Percentiles rank a stretch among this genome's conserved stretches.
These are phyloP conservation scores for Vulpes lagopus DNA, from an alignment of 2,113 vertebrate genomes.

Conservation along the genomic window DNA sequence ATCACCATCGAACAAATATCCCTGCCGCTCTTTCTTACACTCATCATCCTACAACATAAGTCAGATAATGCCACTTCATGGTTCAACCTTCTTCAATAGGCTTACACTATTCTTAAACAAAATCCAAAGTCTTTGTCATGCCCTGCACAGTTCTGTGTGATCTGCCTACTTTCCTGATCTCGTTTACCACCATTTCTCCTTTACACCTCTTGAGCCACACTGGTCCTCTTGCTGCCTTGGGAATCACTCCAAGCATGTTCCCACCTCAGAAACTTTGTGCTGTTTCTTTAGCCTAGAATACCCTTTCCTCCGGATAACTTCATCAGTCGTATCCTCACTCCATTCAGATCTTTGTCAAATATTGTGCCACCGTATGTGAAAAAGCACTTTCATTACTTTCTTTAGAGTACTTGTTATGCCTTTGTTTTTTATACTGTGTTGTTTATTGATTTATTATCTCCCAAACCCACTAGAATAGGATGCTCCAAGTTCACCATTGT, in stretches of 20 bases:
- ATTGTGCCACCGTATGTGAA: neutral
- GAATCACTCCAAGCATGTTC: neutral
- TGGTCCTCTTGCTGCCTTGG: neutral
- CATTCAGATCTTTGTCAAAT: neutral
- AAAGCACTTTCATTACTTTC: slow-evolving; percentile 17
- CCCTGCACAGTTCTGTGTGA: neutral
- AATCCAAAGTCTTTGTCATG: neutral
- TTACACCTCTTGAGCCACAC: neutral
- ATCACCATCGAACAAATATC: neutral
- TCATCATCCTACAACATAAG: neutral
- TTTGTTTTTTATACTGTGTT: neutral
- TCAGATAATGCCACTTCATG: neutral
- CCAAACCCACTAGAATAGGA: neutral
- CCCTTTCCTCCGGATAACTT: neutral
- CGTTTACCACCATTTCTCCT: neutral
- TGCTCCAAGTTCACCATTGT: neutral
- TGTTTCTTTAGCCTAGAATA: neutral
- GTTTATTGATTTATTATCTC: neutral
- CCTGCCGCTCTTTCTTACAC: neutral
- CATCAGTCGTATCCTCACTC: neutral
- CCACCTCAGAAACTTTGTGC: neutral
- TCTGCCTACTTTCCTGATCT: neutral
- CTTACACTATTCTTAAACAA: neutral
- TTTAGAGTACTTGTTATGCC: neutral
- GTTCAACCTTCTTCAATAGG: neutral